Conservation (phyloP, 2,888 invertebrate genomes). For the Prosapia bicincta region DNA sequence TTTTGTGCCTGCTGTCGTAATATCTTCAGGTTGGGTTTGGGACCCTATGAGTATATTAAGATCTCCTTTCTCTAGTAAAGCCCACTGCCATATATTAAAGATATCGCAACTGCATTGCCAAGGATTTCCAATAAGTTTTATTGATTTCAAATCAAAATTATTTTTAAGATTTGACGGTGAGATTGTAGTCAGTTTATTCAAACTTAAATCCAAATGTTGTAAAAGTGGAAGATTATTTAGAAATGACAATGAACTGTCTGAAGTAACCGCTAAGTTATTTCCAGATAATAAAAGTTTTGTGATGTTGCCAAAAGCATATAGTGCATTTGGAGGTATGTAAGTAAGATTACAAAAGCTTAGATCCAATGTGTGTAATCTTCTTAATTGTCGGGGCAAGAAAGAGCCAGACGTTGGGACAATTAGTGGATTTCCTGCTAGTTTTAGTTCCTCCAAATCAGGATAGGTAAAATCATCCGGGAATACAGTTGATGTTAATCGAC, state of each 20-base stretch:
- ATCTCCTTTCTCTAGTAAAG: slow-evolving; percentile 55
- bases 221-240: slow-evolving; percentile 55
- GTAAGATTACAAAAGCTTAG: slow-evolving; percentile 63
- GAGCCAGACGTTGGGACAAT: slow-evolving; percentile 56
- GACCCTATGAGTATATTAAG: slow-evolving; percentile 63
- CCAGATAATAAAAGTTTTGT: slow-evolving; percentile 58
- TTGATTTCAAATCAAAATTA: slow-evolving; percentile 56
- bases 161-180: slow-evolving; percentile 50
- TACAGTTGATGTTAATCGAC: slow-evolving; percentile 59
- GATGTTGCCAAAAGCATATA: slow-evolving; percentile 59
- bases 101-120: slow-evolving; percentile 67
- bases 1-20: slow-evolving; percentile 57
- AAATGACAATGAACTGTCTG: slow-evolving; percentile 52
- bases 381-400: slow-evolving; percentile 61
- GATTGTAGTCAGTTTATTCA: slow-evolving; percentile 59
- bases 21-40: slow-evolving; percentile 57
- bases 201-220: slow-evolving; percentile 60
- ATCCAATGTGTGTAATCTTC: slow-evolving; percentile 60
- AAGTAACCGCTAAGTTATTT: slow-evolving; percentile 51
- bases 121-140: slow-evolving; percentile 65
- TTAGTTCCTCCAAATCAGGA: slow-evolving; percentile 63
- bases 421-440: slow-evolving; percentile 64
- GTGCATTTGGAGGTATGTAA: slow-evolving; percentile 57
- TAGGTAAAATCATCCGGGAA: slow-evolving; percentile 65
- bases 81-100: slow-evolving; percentile 71